Evolutionary conservation across 2,888 invertebrate species (phyloP).

Genomic region (Crossocerus cetratus): DNA sequence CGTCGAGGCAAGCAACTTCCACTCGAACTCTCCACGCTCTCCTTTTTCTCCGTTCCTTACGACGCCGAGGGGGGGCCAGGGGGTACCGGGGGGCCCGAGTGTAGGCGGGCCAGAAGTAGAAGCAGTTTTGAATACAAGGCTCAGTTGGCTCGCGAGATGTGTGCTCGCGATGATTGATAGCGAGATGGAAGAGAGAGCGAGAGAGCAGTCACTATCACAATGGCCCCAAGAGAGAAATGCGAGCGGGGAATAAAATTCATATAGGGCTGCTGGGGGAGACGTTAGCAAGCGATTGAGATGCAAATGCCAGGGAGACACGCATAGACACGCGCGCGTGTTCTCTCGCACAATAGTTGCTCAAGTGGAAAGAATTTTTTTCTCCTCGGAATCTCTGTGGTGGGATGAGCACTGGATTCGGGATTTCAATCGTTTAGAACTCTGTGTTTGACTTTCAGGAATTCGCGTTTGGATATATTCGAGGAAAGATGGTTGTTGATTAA

Average conservation of each 20-base stretch:
- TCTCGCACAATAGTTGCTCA: not conserved
- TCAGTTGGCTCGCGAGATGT: slow-evolving; percentile 29
- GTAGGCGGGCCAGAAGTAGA: slow-evolving; percentile 2
- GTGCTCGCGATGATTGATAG: slow-evolving; percentile 56
- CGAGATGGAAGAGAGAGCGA: slow-evolving; percentile 25
- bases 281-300: slow-evolving; percentile 58
- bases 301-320: slow-evolving; percentile 50
- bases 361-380: not conserved
- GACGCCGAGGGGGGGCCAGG: not conserved
- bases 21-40: slow-evolving; percentile 31
- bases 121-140: slow-evolving; percentile 50
- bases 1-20: not conserved
- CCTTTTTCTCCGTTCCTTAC: slow-evolving; percentile 11
- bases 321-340: slow-evolving; percentile 24
- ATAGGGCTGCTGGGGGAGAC: slow-evolving; percentile 42
- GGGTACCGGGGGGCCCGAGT: not conserved
- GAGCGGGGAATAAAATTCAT: slow-evolving; percentile 57
- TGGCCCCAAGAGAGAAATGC: slow-evolving; percentile 43
- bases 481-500: slow-evolving; percentile 42
- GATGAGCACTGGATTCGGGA: not conserved
- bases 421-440: not conserved
- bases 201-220: slow-evolving; percentile 29
- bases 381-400: not conserved
- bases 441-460: slow-evolving; percentile 6
- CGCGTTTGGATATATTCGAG: slow-evolving; percentile 39